A percentile compares a stretch with the other conserved stretches of the same genome.
Evolutionary conservation across 2,797 vertebrate species (phyloP).

Genomic region (Perdix hodgsoniae): DNA sequence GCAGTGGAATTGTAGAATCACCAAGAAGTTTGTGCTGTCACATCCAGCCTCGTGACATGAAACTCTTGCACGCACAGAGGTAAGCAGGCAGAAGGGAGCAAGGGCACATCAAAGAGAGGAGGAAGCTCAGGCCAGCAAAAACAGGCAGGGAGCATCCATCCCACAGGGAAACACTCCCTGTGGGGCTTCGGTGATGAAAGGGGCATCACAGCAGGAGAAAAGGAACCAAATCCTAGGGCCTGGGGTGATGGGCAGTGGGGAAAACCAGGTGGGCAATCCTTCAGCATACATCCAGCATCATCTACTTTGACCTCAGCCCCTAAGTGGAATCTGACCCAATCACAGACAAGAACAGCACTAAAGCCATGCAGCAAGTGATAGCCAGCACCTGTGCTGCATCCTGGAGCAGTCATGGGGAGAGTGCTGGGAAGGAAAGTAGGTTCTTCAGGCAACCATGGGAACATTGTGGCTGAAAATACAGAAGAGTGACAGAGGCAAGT

Average conservation of each 20-base stretch:
- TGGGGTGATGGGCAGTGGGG: neutral
- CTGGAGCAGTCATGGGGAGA: neutral
- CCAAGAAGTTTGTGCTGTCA: accelerated
- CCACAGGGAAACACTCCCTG: neutral
- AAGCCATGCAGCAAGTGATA: accelerated
- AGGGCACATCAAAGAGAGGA: neutral
- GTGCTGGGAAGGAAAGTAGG: neutral
- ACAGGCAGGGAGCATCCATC: neutral
- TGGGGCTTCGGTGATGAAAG: accelerated
- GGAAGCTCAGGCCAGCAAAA: neutral
- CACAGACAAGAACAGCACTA: neutral
- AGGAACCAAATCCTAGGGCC: neutral
- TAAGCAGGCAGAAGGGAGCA: accelerated
- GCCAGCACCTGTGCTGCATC: accelerated
- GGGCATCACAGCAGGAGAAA: neutral
- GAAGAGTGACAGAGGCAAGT: neutral
- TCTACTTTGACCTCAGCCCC: neutral
- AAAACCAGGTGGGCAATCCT: neutral
- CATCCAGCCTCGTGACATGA: neutral
- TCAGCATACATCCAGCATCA: neutral
- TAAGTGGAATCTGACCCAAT: accelerated
- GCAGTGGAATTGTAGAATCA: too few species aligned
- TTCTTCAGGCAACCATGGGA: neutral
- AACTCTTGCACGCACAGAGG: neutral
- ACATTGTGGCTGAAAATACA: accelerated